These are phyloP conservation scores for Heterodera schachtii DNA, from an alignment of 1,140 invertebrate species.

Conservation along the genomic window DNA sequence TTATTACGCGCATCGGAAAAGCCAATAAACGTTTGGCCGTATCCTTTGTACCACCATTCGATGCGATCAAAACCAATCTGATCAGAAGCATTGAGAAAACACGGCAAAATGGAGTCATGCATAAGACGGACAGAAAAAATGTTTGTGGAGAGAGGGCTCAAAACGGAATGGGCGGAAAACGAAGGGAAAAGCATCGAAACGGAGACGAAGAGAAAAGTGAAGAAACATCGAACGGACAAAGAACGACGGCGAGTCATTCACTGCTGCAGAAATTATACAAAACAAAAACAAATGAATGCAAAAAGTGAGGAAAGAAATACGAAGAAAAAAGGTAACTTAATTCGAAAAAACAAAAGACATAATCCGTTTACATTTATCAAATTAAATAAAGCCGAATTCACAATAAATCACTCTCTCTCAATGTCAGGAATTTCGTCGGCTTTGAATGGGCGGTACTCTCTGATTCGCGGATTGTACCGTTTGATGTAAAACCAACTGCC, in stretches of 20 bases:
- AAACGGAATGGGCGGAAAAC: neutral
- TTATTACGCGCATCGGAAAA: constrained; percentile 11
- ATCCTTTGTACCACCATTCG: constrained; percentile 31
- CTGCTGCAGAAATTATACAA: too few species aligned
- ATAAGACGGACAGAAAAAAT: constrained; percentile 21
- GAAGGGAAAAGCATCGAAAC: neutral
- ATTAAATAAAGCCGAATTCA: constrained; percentile 11
- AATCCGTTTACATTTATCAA: neutral
- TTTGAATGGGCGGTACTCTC: constrained; percentile 4
- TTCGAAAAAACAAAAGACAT: neutral
- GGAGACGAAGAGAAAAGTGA: neutral
- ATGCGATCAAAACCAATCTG: neutral
- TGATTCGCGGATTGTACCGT: constrained; percentile 51
- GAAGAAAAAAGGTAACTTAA: neutral
- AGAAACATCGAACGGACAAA: too few species aligned
- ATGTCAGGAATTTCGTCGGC: neutral
- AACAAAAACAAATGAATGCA: neutral
- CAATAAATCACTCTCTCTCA: neutral
- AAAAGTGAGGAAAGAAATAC: neutral
- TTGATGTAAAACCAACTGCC: constrained; percentile 64
- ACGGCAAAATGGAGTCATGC: constrained; percentile 33
- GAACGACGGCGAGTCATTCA: too few species aligned
- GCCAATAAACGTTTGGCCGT: constrained; percentile 15
- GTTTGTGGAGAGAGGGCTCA: constrained; percentile 3
- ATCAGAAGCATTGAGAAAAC: constrained; percentile 12